Percentiles rank a stretch among this genome's conserved stretches.
Evolutionary conservation across 2,888 invertebrate species (phyloP).

Genomic region (Spilosoma lubricipeda): DNA sequence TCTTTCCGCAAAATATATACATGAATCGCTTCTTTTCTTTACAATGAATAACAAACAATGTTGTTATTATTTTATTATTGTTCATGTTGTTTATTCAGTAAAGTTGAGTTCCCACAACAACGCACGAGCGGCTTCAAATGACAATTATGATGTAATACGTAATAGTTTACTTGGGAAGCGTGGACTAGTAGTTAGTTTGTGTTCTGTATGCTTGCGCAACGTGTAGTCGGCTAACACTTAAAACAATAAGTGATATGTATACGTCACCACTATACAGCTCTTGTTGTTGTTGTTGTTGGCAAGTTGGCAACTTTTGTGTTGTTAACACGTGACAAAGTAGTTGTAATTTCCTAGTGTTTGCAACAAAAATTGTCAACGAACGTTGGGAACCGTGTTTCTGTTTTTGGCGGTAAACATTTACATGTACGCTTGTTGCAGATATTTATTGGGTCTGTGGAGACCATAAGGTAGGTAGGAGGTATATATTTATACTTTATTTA

Average conservation of each 20-base stretch:
- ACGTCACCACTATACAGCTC: background rate
- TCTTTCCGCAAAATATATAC: background rate
- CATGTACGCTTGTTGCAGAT: too few species aligned
- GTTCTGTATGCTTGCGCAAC: conserved; percentile 45
- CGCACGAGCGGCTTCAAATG: conserved; percentile 31
- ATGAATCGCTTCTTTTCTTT: background rate
- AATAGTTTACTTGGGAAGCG: conserved; percentile 51
- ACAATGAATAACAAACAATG: conserved; percentile 13
- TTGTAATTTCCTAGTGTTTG: too few species aligned
- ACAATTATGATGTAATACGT: conserved; percentile 44
- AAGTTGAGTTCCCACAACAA: conserved; percentile 16
- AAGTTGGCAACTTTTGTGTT: too few species aligned
- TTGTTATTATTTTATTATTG: background rate
- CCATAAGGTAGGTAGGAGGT: too few species aligned
- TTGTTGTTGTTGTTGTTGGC: too few species aligned
- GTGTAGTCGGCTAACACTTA: conserved; percentile 3
- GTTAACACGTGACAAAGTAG: too few species aligned
- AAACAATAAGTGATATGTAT: background rate
- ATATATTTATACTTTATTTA: too few species aligned
- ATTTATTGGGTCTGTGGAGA: too few species aligned
- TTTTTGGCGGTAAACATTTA: too few species aligned
- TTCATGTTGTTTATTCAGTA: conserved; percentile 14
- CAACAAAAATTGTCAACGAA: too few species aligned
- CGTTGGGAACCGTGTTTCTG: too few species aligned
- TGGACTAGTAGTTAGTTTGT: conserved; percentile 11